Conservation (phyloP, 2,797 vertebrate genomes). For the Lemur catta region DNA sequence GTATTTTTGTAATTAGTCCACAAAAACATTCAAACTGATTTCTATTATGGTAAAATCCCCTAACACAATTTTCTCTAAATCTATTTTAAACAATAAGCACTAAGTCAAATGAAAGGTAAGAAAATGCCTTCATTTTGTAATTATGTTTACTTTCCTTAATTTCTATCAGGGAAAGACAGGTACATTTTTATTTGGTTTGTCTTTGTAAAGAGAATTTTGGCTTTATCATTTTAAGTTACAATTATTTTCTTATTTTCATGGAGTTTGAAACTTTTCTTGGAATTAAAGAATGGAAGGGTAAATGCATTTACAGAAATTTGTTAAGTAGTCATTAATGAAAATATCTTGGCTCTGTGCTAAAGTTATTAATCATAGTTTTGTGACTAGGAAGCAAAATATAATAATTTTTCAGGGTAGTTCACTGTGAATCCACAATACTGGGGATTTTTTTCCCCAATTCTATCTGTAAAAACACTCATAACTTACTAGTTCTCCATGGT, state of each 20-base stretch:
- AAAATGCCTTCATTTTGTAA: constrained; percentile 19
- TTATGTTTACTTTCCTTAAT: neutral
- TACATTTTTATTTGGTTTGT: neutral
- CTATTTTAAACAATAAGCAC: constrained; percentile 29
- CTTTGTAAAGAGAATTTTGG: constrained; percentile 11
- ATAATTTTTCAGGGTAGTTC: constrained; percentile 35
- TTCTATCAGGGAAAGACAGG: neutral
- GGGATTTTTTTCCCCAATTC: neutral
- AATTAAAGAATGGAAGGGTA: constrained; percentile 29
- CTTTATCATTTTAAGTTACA: neutral
- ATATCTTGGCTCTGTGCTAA: constrained; percentile 7
- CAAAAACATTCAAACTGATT: constrained; percentile 58
- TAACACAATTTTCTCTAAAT: constrained; percentile 61
- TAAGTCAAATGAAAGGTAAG: constrained; percentile 60
- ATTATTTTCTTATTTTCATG: neutral
- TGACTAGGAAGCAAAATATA: constrained; percentile 46
- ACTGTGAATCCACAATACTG: constrained; percentile 28
- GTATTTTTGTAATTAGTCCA: constrained; percentile 40
- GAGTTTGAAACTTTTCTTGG: constrained; percentile 38
- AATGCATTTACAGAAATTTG: constrained; percentile 12
- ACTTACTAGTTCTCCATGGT: constrained; percentile 40
- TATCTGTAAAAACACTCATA: constrained; percentile 57
- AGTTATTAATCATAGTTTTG: constrained; percentile 60
- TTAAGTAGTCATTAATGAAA: constrained; percentile 58
- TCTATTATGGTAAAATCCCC: constrained; percentile 54